These are phyloP conservation scores for Galbula dea DNA, from an alignment of 2,113 vertebrate genomes.

Conservation along the genomic window DNA sequence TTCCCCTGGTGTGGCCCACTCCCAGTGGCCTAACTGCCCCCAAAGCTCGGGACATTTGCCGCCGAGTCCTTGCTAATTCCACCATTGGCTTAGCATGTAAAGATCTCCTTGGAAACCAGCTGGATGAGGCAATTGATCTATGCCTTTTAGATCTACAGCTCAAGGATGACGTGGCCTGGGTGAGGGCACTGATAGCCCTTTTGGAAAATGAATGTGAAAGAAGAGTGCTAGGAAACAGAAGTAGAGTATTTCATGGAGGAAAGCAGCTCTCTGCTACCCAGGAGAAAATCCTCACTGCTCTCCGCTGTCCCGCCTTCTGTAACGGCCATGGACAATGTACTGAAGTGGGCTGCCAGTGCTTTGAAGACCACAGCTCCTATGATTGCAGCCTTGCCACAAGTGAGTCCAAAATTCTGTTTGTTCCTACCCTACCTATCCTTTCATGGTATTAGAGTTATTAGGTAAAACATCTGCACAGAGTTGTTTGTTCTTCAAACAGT, in stretches of 20 bases:
- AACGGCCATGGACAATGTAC: conserved; percentile 73
- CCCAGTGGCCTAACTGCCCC: conserved; percentile 73
- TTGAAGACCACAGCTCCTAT: conserved; percentile 71
- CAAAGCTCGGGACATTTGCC: conserved; percentile 75
- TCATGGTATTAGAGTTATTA: conserved; percentile 49
- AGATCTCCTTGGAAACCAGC: conserved; percentile 70
- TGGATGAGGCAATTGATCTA: conserved; percentile 76
- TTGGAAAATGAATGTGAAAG: conserved; percentile 84
- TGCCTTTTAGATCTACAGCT: conserved; percentile 81
- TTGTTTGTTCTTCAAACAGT: conserved; percentile 68
- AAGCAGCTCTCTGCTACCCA: neutral
- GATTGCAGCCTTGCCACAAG: conserved; percentile 76
- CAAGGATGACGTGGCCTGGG: conserved; percentile 80
- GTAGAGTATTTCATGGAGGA: neutral
- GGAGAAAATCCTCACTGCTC: conserved; percentile 58
- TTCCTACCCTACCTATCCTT: conserved; percentile 24
- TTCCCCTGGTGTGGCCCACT: conserved; percentile 72
- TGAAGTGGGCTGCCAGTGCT: conserved; percentile 76
- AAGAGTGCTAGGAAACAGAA: conserved; percentile 69
- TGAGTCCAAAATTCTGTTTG: conserved; percentile 68
- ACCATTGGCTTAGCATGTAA: conserved; percentile 71
- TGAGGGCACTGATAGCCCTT: conserved; percentile 71
- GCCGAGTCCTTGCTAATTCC: conserved; percentile 73
- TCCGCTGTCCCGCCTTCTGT: conserved; percentile 78
- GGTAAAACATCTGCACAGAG: conserved; percentile 43